Conservation (phyloP, 2,113 vertebrate genomes). For the Scatophagus argus region DNA sequence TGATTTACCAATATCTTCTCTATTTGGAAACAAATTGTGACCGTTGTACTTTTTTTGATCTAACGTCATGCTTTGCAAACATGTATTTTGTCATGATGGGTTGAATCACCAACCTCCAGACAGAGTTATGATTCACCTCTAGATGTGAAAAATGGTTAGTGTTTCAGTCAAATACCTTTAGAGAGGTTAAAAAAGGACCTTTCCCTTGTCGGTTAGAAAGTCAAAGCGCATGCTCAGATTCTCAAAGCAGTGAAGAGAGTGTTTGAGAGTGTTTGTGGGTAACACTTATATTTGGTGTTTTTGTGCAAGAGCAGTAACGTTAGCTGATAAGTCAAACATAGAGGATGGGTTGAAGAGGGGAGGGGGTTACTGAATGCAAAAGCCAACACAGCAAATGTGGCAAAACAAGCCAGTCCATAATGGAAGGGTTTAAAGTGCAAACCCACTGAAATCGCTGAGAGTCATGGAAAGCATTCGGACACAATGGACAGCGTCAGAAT, state of each 20-base stretch:
- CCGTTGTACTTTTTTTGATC: neutral
- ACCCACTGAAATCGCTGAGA: conserved; percentile 79
- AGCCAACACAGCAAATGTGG: conserved; percentile 79
- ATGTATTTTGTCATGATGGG: neutral
- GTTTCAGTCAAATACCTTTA: neutral
- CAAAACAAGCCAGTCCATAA: conserved; percentile 59
- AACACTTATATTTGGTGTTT: neutral
- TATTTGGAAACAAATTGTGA: neutral
- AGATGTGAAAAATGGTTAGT: neutral
- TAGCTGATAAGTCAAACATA: conserved; percentile 44
- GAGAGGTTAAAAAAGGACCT: neutral
- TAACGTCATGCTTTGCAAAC: neutral
- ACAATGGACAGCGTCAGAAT: conserved; percentile 64
- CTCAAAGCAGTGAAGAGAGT: no score
- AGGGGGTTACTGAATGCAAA: conserved; percentile 75
- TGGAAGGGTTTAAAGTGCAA: conserved; percentile 77
- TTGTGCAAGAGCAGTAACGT: neutral
- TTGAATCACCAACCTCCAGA: no score
- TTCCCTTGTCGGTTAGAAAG: no score
- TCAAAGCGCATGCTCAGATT: neutral
- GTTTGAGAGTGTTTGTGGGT: no score
- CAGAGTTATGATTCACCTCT: no score
- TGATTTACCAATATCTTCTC: neutral
- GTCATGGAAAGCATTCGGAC: conserved; percentile 65
- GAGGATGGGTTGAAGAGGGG: neutral